Conservation (phyloP, 1,140 invertebrate genomes). For the Yoshiicerus persimilis region DNA sequence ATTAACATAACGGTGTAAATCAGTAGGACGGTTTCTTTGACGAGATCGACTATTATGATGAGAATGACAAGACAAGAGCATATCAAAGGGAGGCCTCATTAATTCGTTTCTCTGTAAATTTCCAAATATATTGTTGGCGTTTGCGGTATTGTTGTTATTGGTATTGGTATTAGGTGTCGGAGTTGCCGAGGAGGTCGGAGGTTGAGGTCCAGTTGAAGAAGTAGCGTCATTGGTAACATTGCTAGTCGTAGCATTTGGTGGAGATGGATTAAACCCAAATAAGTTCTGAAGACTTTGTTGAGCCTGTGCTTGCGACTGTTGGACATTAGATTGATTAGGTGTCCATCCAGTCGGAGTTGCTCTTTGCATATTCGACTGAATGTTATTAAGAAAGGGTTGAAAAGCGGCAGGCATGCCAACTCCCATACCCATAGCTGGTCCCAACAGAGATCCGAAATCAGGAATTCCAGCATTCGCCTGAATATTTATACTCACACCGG, state of each 20-base stretch:
- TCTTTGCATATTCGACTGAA: not conserved
- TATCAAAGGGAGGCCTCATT: conserved; percentile 27
- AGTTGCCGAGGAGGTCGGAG: not conserved
- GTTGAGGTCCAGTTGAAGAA: not conserved
- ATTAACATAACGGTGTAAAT: conserved; percentile 9
- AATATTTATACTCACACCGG: conserved; percentile 36
- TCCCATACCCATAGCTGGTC: not conserved
- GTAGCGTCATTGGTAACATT: not conserved
- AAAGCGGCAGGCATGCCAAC: not conserved
- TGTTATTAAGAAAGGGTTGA: not conserved
- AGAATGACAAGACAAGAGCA: conserved; percentile 38
- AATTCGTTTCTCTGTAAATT: conserved; percentile 5
- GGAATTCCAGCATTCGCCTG: conserved; percentile 28
- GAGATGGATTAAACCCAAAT: not conserved
- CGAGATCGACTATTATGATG: conserved; percentile 15
- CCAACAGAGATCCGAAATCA: conserved; percentile 26
- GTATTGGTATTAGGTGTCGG: not conserved
- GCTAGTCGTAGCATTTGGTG: not conserved
- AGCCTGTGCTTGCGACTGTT: not conserved
- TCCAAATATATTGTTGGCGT: not conserved
- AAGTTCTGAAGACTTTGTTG: not conserved
- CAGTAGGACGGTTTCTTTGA: not conserved
- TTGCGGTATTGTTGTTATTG: not conserved
- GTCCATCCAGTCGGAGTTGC: not conserved
- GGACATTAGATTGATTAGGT: not conserved